Conservation (phyloP, 2,113 vertebrate genomes). For the Paramormyrops kingsleyae region DNA sequence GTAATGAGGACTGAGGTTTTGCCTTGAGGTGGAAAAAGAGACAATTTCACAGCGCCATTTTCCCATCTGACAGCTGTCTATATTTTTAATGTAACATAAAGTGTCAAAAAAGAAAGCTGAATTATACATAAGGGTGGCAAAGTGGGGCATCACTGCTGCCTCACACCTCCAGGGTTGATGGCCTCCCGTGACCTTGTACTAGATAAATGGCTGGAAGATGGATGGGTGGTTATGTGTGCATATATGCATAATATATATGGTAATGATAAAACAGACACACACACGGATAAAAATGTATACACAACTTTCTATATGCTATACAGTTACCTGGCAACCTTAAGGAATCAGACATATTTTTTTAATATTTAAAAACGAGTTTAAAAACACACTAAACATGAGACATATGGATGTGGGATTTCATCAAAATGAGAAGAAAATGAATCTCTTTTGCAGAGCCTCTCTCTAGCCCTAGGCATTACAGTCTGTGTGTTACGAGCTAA, state of each 20-base stretch:
- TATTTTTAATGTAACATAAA: not conserved
- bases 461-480: not conserved
- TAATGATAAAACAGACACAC: not conserved
- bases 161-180: not conserved
- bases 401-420: not conserved
- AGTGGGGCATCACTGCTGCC: not conserved
- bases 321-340: not conserved
- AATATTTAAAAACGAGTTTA: not conserved
- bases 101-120: not conserved
- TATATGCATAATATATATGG: not conserved
- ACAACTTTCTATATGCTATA: not conserved
- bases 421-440: not conserved
- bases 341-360: not conserved
- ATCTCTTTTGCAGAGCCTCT: not conserved
- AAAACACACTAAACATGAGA: not conserved
- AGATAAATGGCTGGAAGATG: not conserved
- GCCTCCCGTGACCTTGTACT: not conserved
- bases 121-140: not conserved
- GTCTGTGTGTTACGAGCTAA: not conserved
- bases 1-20: not conserved
- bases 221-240: not conserved
- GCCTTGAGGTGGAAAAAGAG: not conserved
- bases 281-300: not conserved
- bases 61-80: not conserved
- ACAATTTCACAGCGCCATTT: not conserved